Percentiles rank a stretch among this genome's conserved stretches.
Evolutionary conservation across 2,113 vertebrate genomes (phyloP).

Genomic region (Pongo pygmaeus): DNA sequence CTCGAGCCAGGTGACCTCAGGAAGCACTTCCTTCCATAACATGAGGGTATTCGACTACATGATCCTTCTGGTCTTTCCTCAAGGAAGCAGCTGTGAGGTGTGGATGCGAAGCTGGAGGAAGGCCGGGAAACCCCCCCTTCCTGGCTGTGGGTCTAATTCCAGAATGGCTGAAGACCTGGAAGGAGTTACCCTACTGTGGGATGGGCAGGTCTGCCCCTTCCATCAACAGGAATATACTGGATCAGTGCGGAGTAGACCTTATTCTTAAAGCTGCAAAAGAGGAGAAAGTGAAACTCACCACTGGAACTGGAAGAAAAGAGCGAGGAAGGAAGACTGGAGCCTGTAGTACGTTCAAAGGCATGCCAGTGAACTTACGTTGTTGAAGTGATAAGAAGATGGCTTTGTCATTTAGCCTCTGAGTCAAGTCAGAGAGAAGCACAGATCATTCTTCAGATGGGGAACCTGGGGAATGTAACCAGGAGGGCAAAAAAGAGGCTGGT

Average conservation of each 20-base stretch:
- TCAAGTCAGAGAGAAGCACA: not conserved
- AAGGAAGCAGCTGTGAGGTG: not conserved
- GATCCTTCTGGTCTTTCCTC: not conserved
- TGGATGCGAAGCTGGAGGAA: not conserved
- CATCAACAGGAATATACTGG: too few species aligned
- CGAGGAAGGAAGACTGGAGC: not conserved
- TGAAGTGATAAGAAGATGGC: not conserved
- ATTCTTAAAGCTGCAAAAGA: too few species aligned
- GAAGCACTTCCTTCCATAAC: not conserved
- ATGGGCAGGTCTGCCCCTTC: not conserved
- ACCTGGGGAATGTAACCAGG: not conserved
- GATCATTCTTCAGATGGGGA: not conserved
- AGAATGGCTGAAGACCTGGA: too few species aligned
- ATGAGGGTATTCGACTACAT: accelerated
- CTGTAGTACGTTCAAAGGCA: not conserved
- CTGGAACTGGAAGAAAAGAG: not conserved
- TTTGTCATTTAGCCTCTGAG: not conserved
- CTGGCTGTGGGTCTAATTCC: not conserved
- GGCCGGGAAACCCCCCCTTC: not conserved
- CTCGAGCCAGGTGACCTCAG: not conserved
- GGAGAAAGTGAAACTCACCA: not conserved
- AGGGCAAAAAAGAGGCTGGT: not conserved
- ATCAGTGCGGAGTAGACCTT: not conserved
- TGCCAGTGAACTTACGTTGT: not conserved
- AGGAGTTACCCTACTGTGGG: not conserved